Evolutionary conservation across 2,113 vertebrate species (phyloP), one percentile per base, ranked within the genome.

Genomic region (Thermophis baileyi): DNA sequence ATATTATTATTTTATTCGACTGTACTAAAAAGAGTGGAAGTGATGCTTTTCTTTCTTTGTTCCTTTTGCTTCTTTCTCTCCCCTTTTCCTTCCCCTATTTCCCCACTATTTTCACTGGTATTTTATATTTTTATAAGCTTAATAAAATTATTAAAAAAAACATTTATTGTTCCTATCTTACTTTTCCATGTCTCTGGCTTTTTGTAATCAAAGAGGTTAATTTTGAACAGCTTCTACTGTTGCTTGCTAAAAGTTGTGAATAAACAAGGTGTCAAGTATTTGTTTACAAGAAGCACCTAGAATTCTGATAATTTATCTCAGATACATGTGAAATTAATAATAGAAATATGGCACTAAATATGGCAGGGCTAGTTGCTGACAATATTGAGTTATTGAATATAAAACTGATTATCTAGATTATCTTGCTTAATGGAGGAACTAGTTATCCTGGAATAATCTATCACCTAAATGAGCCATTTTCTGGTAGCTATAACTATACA

Each of bases 401-500:
- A 74, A 40, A 74, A 40, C 35, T 74, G 14, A 35, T 35, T 35
- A 35, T 74, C 16, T 74, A 40, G n/a, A 35, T 35, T 74, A 35
- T 40, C 14, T 20, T 40, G n/a, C 16, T 40, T 40, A 35, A 74
- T 74, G 16, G 30, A 4, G 35, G 53, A 30, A 46, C 10, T 40
- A 35, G 27, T 53, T 57, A 35, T 89, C 12, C 30, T 12, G 49
- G 44, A 4, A 81, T 14, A 85, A 18, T 4, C 44, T 50, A 6
- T 50, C 53, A 18, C 49, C 11, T 92, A 25, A 50, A 20, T 11
- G 51, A 14, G 14, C 35, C n/a, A n/a, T 88, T 88, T 81, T 92
- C n/a, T 91, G 85, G 54, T 90, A 92, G 90, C 51, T 60, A 27
- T 91, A 93, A 92, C 11, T 85, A 54, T 51, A 91, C 89, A 46